These are phyloP conservation scores for Camponotus pennsylvanicus DNA, from an alignment of 1,140 invertebrate genomes.

Conservation along the genomic window DNA sequence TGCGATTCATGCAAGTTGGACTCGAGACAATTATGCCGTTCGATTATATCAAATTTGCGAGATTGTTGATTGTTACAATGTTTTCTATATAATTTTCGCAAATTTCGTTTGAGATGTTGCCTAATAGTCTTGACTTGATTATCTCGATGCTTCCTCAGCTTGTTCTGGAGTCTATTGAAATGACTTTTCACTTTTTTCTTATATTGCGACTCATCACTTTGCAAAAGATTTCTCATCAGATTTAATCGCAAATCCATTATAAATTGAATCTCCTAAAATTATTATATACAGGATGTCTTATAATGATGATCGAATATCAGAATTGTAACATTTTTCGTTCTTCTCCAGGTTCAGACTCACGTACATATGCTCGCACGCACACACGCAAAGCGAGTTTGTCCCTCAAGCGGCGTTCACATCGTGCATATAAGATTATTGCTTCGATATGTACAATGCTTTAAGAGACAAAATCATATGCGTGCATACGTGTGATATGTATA, in stretches of 20 bases:
- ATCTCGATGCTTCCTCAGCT: constrained; percentile 70
- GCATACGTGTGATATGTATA: no score
- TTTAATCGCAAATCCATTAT: constrained; percentile 87
- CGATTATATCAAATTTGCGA: constrained; percentile 82
- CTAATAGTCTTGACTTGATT: constrained; percentile 75
- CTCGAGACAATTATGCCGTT: constrained; percentile 83
- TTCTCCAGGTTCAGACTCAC: no score
- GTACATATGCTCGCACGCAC: no score
- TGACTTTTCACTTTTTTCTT: constrained; percentile 81
- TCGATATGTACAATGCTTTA: no score
- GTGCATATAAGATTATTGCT: no score
- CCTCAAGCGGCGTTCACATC: no score
- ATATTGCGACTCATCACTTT: constrained; percentile 83
- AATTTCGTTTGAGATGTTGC: constrained; percentile 82
- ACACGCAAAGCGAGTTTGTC: no score
- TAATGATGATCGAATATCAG: no score
- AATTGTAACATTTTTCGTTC: no score
- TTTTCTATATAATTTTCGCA: constrained; percentile 86
- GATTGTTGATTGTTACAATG: constrained; percentile 79
- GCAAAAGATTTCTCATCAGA: constrained; percentile 84
- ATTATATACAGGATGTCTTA: background rate
- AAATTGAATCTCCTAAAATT: constrained; percentile 88
- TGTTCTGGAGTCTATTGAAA: constrained; percentile 71
- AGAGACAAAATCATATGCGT: no score
- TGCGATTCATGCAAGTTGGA: constrained; percentile 86